These are phyloP conservation scores for Pollenia griseotomentosa DNA, from an alignment of 2,888 invertebrate genomes.

Conservation along the genomic window DNA sequence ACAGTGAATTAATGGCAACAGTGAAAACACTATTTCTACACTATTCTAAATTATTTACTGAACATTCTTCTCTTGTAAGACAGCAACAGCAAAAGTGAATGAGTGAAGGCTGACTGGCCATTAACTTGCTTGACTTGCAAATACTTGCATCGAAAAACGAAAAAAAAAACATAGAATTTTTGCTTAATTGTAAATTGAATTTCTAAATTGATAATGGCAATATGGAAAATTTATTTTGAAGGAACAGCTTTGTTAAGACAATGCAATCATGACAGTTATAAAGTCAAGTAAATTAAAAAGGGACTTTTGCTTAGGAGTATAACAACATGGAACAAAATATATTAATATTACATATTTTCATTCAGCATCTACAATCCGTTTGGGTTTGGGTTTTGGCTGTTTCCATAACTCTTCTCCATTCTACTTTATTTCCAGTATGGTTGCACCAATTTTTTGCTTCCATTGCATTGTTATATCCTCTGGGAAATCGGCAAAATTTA, in stretches of 20 bases:
- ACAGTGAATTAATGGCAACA: constrained; percentile 64
- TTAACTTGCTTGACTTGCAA: neutral
- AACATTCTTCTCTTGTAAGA: neutral
- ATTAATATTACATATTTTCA: no score
- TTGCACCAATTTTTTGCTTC: no score
- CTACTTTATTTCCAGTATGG: no score
- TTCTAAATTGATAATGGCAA: constrained; percentile 10
- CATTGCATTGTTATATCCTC: no score
- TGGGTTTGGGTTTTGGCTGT: no score
- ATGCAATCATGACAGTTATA: no score
- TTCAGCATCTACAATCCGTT: no score
- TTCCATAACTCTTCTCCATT: no score
- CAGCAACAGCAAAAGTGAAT: neutral
- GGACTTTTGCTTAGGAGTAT: no score
- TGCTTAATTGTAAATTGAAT: constrained; percentile 40
- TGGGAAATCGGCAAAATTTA: no score
- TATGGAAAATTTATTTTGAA: constrained; percentile 16
- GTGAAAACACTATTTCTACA: constrained; percentile 44
- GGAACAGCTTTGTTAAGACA: neutral
- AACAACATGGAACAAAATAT: no score
- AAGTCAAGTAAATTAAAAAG: no score
- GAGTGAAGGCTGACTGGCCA: neutral
- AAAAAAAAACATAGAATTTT: neutral
- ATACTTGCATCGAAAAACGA: neutral
- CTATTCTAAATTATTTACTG: neutral